Conservation (phyloP, 2,888 invertebrate species). For the Drepanosiphum platanoidis region DNA sequence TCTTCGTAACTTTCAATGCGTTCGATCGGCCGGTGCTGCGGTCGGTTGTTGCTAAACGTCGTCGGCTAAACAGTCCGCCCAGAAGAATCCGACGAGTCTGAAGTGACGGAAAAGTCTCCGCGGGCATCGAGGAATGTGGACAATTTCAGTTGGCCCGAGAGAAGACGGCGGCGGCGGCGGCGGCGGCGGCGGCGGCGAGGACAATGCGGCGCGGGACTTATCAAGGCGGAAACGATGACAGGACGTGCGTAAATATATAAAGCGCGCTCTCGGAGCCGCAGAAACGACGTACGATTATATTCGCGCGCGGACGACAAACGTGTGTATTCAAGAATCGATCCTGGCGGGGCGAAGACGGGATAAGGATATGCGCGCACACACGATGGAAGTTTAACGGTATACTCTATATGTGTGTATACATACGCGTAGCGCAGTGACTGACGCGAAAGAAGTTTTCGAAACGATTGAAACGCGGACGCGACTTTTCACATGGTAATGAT, state of each 20-base stretch:
- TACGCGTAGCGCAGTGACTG: neutral
- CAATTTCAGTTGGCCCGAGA: neutral
- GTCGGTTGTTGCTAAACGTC: no score
- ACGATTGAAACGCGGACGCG: neutral
- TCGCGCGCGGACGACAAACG: neutral
- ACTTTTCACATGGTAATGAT: neutral
- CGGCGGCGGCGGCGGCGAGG: neutral
- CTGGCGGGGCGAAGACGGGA: neutral
- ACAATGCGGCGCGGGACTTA: neutral
- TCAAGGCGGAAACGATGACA: neutral
- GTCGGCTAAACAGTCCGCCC: no score
- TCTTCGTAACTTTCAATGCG: no score
- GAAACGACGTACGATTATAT: neutral
- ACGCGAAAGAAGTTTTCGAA: neutral
- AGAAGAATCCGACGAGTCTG: no score
- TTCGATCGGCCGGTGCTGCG: no score
- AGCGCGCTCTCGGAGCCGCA: neutral
- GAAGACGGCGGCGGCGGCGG: neutral
- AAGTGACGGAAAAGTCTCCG: neutral
- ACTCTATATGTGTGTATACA: no score
- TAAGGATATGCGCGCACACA: no score
- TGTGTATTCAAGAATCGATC: neutral
- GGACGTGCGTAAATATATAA: neutral
- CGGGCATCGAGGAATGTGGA: neutral
- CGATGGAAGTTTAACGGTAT: neutral